Conservation (phyloP, 2,888 invertebrate genomes). For the Erannis defoliaria region DNA sequence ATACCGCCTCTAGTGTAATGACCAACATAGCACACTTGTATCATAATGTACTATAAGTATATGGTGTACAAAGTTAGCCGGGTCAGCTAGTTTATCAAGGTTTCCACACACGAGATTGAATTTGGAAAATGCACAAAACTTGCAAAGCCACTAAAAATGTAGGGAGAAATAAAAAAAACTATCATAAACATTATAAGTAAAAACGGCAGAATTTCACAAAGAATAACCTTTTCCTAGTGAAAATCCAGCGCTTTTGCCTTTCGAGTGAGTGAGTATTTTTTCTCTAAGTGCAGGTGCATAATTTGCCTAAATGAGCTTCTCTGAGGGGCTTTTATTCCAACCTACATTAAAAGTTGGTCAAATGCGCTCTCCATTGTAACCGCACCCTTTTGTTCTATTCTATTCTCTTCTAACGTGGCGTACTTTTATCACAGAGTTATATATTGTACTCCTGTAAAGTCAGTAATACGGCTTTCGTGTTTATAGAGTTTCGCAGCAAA, state of each 20-base stretch:
- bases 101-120: no score
- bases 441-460: background rate
- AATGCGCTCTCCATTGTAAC: slow-evolving; percentile 70
- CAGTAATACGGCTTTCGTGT: slow-evolving; percentile 15
- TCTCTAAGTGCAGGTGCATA: slow-evolving; percentile 65
- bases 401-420: slow-evolving; percentile 53
- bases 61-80: no score
- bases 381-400: slow-evolving; percentile 61
- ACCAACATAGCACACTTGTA: no score
- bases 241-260: background rate
- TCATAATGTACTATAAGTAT: no score
- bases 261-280: background rate
- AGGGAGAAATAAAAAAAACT: background rate
- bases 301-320: slow-evolving; percentile 75
- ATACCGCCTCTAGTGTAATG: no score
- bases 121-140: no score
- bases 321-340: slow-evolving; percentile 64
- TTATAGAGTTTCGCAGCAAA: background rate
- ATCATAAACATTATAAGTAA: background rate
- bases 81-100: no score
- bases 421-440: slow-evolving; percentile 39
- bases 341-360: slow-evolving; percentile 76
- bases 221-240: background rate
- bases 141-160: no score
- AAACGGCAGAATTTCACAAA: background rate